These are phyloP conservation scores for Episyrphus balteatus DNA, from an alignment of 1,140 invertebrate species.

Conservation along the genomic window DNA sequence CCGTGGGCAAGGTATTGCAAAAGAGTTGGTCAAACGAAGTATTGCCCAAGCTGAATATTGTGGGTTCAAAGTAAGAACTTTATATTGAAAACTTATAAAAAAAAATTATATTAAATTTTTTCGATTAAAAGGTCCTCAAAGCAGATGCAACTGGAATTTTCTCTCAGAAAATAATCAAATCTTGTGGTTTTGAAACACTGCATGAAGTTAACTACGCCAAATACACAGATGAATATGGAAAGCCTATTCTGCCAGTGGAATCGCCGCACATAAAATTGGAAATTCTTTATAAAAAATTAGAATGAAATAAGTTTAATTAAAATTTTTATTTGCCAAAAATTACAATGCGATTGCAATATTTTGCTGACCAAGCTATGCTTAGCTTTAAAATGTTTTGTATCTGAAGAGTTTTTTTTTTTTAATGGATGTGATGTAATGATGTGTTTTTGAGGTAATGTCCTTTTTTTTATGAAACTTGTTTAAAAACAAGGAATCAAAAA, in stretches of 20 bases:
- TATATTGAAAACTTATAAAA: not conserved
- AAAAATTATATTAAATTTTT: slow-evolving; percentile 2
- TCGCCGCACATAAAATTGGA: slow-evolving; percentile 52
- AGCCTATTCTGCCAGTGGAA: slow-evolving; percentile 42
- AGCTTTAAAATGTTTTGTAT: too few relatives aligned
- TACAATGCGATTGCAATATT: too few relatives aligned
- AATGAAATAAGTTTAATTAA: not conserved
- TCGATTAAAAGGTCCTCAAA: slow-evolving; percentile 55
- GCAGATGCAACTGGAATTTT: slow-evolving; percentile 66
- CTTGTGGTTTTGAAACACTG: slow-evolving; percentile 51
- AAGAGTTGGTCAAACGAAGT: slow-evolving; percentile 53
- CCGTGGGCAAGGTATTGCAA: slow-evolving; percentile 58
- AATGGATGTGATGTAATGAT: too few relatives aligned
- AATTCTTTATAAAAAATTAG: slow-evolving; percentile 39
- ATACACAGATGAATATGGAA: slow-evolving; percentile 45
- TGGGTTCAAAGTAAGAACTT: slow-evolving; percentile 51
- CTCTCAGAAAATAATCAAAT: slow-evolving; percentile 60
- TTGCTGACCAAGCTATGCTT: too few relatives aligned
- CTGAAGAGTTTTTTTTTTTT: too few relatives aligned
- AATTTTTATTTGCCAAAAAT: not conserved
- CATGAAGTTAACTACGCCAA: slow-evolving; percentile 54
- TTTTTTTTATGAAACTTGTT: too few relatives aligned
- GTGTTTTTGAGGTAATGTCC: too few relatives aligned
- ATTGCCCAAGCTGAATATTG: slow-evolving; percentile 50
- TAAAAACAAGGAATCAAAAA: too few relatives aligned